Conservation (phyloP, 1,140 invertebrate genomes). For the Homarus americanus region DNA sequence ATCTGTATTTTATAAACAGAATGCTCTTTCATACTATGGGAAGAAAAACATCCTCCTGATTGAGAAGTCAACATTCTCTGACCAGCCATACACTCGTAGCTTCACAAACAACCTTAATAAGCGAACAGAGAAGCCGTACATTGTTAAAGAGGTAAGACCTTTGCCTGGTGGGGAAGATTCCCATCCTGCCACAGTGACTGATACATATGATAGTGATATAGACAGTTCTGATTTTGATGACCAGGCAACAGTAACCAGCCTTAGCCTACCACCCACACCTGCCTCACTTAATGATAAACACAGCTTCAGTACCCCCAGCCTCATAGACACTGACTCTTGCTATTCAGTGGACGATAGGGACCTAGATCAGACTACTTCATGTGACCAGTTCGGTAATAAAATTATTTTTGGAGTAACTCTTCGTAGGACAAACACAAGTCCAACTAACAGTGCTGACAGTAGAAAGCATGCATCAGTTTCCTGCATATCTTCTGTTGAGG, state of each 20-base stretch:
- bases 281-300: slow-evolving; percentile 36
- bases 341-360: slow-evolving; percentile 44
- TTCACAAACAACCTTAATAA: slow-evolving; percentile 65
- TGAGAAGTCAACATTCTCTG: background rate
- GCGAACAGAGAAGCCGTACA: slow-evolving; percentile 58
- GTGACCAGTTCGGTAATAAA: background rate
- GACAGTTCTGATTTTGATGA: slow-evolving; percentile 55
- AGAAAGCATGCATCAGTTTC: slow-evolving; percentile 32
- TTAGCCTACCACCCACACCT: slow-evolving; percentile 58
- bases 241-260: slow-evolving; percentile 39
- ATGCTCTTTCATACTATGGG: slow-evolving; percentile 42
- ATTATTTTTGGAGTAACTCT: slow-evolving; percentile 63
- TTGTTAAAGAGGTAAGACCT: slow-evolving; percentile 66
- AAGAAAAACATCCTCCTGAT: slow-evolving; percentile 51
- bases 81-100: slow-evolving; percentile 27
- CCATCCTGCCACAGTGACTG: slow-evolving; percentile 18
- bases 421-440: slow-evolving; percentile 1
- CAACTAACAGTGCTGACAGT: background rate
- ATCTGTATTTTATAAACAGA: slow-evolving; percentile 26
- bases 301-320: slow-evolving; percentile 56
- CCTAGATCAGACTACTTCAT: background rate
- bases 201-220: slow-evolving; percentile 32
- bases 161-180: background rate
- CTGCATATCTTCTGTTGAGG: slow-evolving; percentile 17
- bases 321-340: slow-evolving; percentile 62